Evolutionary conservation across 35 echinoderm and acorn worm genomes (phyloP).

Genomic region (Holothuria glaberrima): DNA sequence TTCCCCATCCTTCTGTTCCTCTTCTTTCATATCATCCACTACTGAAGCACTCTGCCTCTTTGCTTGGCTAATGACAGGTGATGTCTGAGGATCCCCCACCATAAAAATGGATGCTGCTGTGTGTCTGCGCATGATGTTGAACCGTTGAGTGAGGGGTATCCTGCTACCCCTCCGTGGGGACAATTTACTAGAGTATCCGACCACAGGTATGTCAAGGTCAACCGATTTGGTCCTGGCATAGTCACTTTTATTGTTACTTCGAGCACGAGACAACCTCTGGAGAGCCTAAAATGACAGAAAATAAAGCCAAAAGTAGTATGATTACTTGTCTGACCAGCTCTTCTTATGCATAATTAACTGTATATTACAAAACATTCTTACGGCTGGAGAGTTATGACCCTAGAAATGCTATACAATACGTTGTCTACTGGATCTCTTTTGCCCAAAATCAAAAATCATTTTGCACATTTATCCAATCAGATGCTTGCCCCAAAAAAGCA

Average conservation of each 20-base stretch:
- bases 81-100: constrained; percentile 33
- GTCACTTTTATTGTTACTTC: constrained; percentile 30
- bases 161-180: constrained; percentile 61
- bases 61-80: background rate
- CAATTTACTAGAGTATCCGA: constrained; percentile 34
- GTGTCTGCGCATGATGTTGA: constrained; percentile 72
- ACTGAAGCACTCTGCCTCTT: background rate
- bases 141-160: constrained; percentile 59
- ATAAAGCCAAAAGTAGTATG: too few species aligned
- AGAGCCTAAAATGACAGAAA: background rate
- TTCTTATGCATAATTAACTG: too few species aligned
- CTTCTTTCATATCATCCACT: constrained; percentile 32
- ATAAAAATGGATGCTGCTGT: constrained; percentile 64
- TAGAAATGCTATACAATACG: too few species aligned
- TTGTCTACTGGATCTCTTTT: too few species aligned
- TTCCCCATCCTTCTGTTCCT: constrained; percentile 67
- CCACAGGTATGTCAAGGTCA: constrained; percentile 71
- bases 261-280: constrained; percentile 20
- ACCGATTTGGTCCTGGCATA: constrained; percentile 78
- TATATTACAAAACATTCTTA: too few species aligned
- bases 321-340: too few species aligned
- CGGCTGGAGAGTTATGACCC: too few species aligned
- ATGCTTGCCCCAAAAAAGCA: too few species aligned
- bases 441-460: too few species aligned
- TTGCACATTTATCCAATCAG: too few species aligned